Evolutionary conservation across 2,113 vertebrate species (phyloP).

Genomic region (Salvelinus namaycush): DNA sequence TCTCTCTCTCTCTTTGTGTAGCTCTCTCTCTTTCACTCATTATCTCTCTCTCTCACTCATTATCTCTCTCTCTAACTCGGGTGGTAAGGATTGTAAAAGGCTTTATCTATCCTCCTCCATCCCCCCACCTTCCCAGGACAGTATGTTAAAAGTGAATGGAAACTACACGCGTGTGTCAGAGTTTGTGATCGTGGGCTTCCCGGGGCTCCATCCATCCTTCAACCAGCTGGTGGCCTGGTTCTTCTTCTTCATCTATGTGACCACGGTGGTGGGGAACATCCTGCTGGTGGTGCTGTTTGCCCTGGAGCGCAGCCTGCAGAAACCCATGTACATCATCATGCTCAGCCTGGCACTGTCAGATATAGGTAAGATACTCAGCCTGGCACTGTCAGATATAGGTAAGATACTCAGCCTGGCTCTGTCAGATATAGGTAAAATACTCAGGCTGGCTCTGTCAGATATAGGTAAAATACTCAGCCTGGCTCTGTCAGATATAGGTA

Average conservation of each 20-base stretch:
- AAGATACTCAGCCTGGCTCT: no score
- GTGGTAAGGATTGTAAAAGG: no score
- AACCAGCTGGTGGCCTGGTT: constrained; percentile 36
- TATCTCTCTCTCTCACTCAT: not conserved
- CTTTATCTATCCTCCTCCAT: not conserved
- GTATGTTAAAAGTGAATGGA: constrained; percentile 32
- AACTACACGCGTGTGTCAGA: constrained; percentile 27
- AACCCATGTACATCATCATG: constrained; percentile 61
- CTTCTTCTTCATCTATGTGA: constrained; percentile 50
- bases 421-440: no score
- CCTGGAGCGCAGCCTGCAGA: constrained; percentile 51
- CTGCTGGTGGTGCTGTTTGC: constrained; percentile 51
- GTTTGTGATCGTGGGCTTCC: constrained; percentile 59
- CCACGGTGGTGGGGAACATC: constrained; percentile 39
- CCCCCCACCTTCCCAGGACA: constrained; percentile 7
- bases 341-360: constrained; percentile 21
- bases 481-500: no score
- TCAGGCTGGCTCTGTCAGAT: no score
- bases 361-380: no score
- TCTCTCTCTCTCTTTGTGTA: no score
- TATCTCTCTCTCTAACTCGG: not conserved
- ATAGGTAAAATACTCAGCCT: no score
- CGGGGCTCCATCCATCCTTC: constrained; percentile 35
- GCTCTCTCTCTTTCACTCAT: not conserved
- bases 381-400: no score